Evolutionary conservation across 2,113 vertebrate species (phyloP).

Genomic region (Lota lota): DNA sequence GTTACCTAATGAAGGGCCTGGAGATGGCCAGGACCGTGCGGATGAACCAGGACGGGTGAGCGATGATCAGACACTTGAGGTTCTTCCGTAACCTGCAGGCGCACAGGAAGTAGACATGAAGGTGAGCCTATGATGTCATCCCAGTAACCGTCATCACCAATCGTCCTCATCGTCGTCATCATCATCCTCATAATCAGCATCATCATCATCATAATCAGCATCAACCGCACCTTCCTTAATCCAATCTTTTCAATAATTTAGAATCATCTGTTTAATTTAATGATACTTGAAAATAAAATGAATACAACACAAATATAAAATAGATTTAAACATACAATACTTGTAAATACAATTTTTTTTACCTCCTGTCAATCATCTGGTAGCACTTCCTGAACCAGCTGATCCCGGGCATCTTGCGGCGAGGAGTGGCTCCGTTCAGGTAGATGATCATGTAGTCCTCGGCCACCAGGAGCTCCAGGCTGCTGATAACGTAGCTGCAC

Average conservation of each 20-base stretch:
- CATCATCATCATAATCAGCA: neutral
- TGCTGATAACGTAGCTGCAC: slow-evolving; percentile 92
- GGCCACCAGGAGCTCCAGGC: slow-evolving; percentile 92
- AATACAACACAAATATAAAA: neutral
- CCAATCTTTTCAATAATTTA: neutral
- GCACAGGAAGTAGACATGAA: slow-evolving; percentile 50
- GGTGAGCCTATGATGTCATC: slow-evolving; percentile 58
- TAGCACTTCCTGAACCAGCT: slow-evolving; percentile 98
- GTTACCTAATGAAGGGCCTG: slow-evolving; percentile 91
- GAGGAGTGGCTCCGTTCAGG: slow-evolving; percentile 91
- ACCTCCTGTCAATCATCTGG: slow-evolving; percentile 98
- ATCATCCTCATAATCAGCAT: neutral
- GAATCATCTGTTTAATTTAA: neutral
- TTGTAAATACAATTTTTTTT: slow-evolving; percentile 12
- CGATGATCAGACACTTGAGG: slow-evolving; percentile 90
- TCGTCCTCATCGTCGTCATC: neutral
- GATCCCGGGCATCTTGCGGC: slow-evolving; percentile 91
- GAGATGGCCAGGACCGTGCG: slow-evolving; percentile 91
- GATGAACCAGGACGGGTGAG: slow-evolving; percentile 95
- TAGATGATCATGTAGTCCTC: slow-evolving; percentile 98
- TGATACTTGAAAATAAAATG: neutral
- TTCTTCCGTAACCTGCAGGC: slow-evolving; percentile 85
- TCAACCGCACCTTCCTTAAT: neutral
- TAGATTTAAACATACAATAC: too few species aligned
- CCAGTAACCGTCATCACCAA: neutral